These are phyloP conservation scores for Aeoliscus strigatus DNA, from an alignment of 2,797 vertebrate genomes.

Conservation along the genomic window DNA sequence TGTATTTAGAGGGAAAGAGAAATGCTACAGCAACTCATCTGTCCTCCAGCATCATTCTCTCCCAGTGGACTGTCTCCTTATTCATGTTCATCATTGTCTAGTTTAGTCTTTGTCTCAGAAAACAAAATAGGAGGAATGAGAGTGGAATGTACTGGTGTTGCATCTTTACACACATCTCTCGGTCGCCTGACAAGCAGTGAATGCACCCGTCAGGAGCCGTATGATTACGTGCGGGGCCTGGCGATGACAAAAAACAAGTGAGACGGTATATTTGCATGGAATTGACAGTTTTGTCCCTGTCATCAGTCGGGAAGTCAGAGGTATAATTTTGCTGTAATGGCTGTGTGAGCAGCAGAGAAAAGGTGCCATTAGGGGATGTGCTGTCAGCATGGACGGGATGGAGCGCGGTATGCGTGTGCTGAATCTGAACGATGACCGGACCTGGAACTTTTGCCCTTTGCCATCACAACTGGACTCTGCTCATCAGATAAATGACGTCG, in stretches of 20 bases:
- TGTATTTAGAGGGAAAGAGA: too few relatives aligned
- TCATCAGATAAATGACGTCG: slow-evolving; percentile 55
- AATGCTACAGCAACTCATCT: too few relatives aligned
- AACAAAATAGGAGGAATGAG: too few relatives aligned
- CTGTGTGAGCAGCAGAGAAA: slow-evolving; percentile 25
- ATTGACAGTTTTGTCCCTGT: slow-evolving; percentile 41
- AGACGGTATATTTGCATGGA: slow-evolving; percentile 32
- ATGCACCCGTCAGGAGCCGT: slow-evolving; percentile 17
- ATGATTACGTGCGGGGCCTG: slow-evolving; percentile 28
- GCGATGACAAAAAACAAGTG: slow-evolving; percentile 12
- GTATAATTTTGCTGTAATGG: slow-evolving; percentile 50
- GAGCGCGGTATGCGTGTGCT: slow-evolving; percentile 2
- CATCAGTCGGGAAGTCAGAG: slow-evolving; percentile 41
- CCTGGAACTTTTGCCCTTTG: slow-evolving; percentile 32
- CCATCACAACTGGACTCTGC: slow-evolving; percentile 30
- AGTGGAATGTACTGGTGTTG: too few relatives aligned
- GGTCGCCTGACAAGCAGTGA: slow-evolving; percentile 28
- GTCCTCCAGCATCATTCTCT: too few relatives aligned
- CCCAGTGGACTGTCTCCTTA: too few relatives aligned
- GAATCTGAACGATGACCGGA: slow-evolving; percentile 38
- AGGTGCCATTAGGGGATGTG: slow-evolving; percentile 43
- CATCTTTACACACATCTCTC: slow-evolving; percentile 17
- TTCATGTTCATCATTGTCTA: too few relatives aligned
- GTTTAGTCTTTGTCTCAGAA: too few relatives aligned
- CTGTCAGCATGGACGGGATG: slow-evolving; percentile 20